Evolutionary conservation across 1,140 invertebrate genomes (phyloP), one percentile per base, ranked within the genome.

Genomic region (Penaeus chinensis): DNA sequence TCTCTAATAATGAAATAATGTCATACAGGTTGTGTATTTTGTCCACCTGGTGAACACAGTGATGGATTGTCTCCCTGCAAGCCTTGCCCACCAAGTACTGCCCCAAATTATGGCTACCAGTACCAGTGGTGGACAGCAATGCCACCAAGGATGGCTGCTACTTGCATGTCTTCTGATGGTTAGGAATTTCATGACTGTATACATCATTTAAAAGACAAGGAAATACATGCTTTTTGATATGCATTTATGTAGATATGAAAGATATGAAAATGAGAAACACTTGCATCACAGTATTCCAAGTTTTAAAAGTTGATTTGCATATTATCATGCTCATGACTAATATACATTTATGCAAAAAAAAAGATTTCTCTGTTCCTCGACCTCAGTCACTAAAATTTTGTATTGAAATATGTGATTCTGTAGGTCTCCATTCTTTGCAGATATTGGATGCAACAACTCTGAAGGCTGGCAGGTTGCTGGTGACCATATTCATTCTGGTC

Each of bases 101-200:
- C 93, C 3, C 93, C 94, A 10, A 92, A 93, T 61, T 94, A 93
- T 84, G 93, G 93, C 7, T 91, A 94, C 24, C 92, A 93, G 81
- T 93, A 93, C 90, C 92, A 91, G 32, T 92, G 93, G 91, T 95
- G 94, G 94, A 92, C 93, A 69, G 90, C 91, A 22, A 90, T 94
- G 91, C 94, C 94, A 3, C 90, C 91, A 24, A 92, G 92, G 74
- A 91, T 95, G 87, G 91, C 92, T 19, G 91, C 92, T 8, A 91
- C 91, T 11, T 95, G 94, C 90, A 92, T 93, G 90, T 92, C 91
- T 62, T 79, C 91, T 32, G 92, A 93, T 91, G 92, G 92, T 92
- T 79, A 69, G 84, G 78, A 16, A 54, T 54, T 54, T 54, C 54
- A 54, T 54, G 1, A 54, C 10, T 13, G 11, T 54, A 16, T 2